Percentiles rank a stretch among this genome's conserved stretches.
Evolutionary conservation across 53 echinoderm and acorn worm species (phyloP).

Genomic region (Arbacia lixula): DNA sequence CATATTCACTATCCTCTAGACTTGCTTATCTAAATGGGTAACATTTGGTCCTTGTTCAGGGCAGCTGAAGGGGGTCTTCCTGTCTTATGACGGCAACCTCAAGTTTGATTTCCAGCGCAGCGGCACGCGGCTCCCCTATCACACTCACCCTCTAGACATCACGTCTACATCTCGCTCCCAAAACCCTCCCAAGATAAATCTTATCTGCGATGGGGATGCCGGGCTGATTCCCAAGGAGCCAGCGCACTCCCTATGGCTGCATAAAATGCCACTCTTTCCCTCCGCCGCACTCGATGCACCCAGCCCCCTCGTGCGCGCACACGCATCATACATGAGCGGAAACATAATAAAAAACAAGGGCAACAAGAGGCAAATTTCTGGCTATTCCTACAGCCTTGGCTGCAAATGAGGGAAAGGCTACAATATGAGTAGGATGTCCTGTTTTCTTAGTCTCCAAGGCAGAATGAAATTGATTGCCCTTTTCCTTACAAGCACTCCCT

Average conservation of each 20-base stretch:
- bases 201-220: slow-evolving; percentile 5
- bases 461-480: slow-evolving; percentile 21
- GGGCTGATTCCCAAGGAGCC: not conserved
- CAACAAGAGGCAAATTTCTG: too few relatives aligned
- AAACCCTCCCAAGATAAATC: not conserved
- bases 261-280: slow-evolving; percentile 37
- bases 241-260: not conserved
- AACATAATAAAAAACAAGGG: too few relatives aligned
- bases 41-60: not conserved
- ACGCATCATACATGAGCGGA: too few relatives aligned
- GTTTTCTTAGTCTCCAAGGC: not conserved
- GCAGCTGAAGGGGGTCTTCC: slow-evolving; percentile 20
- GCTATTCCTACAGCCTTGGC: too few relatives aligned
- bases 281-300: not conserved
- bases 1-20: too few relatives aligned
- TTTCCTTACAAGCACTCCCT: not conserved
- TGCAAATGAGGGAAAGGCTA: too few relatives aligned
- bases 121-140: not conserved
- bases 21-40: slow-evolving; percentile 30
- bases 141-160: slow-evolving; percentile 48
- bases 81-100: slow-evolving; percentile 15
- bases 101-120: slow-evolving; percentile 17
- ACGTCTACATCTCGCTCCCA: slow-evolving; percentile 36
- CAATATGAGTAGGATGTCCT: not conserved
- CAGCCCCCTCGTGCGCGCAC: not conserved